These are phyloP conservation scores for Cricetomys ansorgei DNA, from an alignment of 2,113 vertebrate species.

Conservation along the genomic window DNA sequence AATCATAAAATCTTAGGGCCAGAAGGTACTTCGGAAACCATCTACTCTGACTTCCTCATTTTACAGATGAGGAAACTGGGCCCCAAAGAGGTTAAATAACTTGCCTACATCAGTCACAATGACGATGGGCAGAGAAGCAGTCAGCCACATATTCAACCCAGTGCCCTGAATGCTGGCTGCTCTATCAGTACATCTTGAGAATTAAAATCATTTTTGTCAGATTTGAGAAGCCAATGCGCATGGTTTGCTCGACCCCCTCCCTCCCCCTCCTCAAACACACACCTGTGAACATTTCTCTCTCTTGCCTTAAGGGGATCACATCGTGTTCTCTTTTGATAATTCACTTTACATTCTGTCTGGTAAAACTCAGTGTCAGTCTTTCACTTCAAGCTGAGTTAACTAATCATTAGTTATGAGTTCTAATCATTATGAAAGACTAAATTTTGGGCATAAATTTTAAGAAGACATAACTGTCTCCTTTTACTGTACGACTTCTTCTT, in stretches of 20 bases:
- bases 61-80: constrained; percentile 74
- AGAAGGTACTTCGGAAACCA: constrained; percentile 47
- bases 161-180: neutral
- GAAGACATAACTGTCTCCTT: neutral
- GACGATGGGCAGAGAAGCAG: constrained; percentile 16
- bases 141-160: constrained; percentile 8
- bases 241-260: too few relatives aligned
- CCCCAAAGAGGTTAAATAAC: constrained; percentile 62
- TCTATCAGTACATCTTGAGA: neutral
- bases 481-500: neutral
- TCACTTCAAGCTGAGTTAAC: neutral
- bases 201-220: neutral
- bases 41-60: constrained; percentile 49
- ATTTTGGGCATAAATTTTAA: neutral
- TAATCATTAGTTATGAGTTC: neutral
- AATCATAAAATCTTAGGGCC: constrained; percentile 39
- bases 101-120: constrained; percentile 7
- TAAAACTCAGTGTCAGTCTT: neutral
- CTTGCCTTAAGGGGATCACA: neutral
- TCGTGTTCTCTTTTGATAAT: neutral
- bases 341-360: neutral
- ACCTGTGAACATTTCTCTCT: neutral
- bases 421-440: neutral
- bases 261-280: neutral
- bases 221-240: neutral